phyloP scores from a whole-genome alignment of 2,888 invertebrate genomes.

The Scaptomyza cyrtandrae region DNA sequence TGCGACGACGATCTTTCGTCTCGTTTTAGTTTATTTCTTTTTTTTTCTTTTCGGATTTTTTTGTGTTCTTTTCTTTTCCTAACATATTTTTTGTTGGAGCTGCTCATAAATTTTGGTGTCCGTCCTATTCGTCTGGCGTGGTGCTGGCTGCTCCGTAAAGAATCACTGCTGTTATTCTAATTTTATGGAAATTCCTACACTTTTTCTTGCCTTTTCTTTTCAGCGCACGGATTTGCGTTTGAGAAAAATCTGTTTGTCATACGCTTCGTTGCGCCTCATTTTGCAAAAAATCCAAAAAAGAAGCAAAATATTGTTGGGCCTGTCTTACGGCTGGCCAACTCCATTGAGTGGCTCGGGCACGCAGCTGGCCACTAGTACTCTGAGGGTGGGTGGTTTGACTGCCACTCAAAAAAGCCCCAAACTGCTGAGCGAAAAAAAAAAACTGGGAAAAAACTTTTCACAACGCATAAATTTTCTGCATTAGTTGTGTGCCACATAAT shows the following conservation, averaged over 20 bases:
- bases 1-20: constrained; percentile 31
- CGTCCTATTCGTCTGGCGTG: constrained; percentile 39
- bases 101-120: constrained; percentile 74
- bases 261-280: constrained; percentile 81
- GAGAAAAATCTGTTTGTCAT: constrained; percentile 80
- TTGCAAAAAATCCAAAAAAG: constrained; percentile 53
- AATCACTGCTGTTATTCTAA: constrained; percentile 81
- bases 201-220: constrained; percentile 73
- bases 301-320: constrained; percentile 65
- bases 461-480: constrained; percentile 75
- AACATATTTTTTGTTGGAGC: constrained; percentile 63
- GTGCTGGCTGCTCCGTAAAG: constrained; percentile 57
- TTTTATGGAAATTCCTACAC: constrained; percentile 80
- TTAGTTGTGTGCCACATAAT: constrained; percentile 78
- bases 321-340: constrained; percentile 59
- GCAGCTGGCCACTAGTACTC: constrained; percentile 47
- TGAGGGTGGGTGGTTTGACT: constrained; percentile 33
- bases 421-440: neutral
- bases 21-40: constrained; percentile 23
- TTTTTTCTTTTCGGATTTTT: constrained; percentile 31
- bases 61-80: constrained; percentile 22
- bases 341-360: constrained; percentile 58
- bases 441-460: constrained; percentile 60
- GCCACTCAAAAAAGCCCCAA: neutral
- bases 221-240: constrained; percentile 78